Base-by-base conservation (phyloP, 2,797 vertebrate species). In the Lepus townsendii region DNA sequence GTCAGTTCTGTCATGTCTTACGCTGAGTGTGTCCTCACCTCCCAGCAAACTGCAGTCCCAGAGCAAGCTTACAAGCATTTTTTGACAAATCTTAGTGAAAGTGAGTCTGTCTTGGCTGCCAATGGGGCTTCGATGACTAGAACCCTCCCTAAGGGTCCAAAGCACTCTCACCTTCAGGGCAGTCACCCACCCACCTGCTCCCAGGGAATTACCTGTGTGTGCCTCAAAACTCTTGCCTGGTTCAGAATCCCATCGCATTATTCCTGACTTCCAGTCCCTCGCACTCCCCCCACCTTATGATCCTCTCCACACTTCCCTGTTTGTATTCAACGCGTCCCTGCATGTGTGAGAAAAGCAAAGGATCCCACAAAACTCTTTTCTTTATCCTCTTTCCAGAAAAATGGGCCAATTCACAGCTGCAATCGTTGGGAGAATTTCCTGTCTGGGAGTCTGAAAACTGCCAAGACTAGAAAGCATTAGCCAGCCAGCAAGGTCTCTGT, bases 391-490 rank as follows among this genome's bases (percentile, higher is more conserved):
- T 97, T 98, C 97, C 97, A 98, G 95, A 96, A 98, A 98, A 98
- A 97, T 96, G 96, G 97, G 96, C 98, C 98, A 98, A 97, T 97
- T 98, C 97, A 98, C 97, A 97, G 97, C 97, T 98, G 97, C 87
- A 97, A 92, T 96, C 79, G 68, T 98, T 97, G 89, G 97, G 97
- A 98, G 97, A 97, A 98, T 98, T 98, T 98, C 97, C 98, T 98
- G 96, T 96, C 97, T 98, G 95, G 93, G 96, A 97, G 97, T 97
- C 95, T 97, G 97, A 94, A 98, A 98, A 98, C 97, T 98, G 98
- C 97, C 97, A 98, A 98, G 97, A 93, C 85, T 91, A 88, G 96
- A 95, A 96, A 65, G 65, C n/a, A 95, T 95, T 96, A 98, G 95
- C 97, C 97, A 98, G 97, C 97, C 97, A 97, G 95, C 93, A 75